Evolutionary conservation across 2,113 vertebrate species (phyloP).

Genomic region (Orthonyx spaldingii): DNA sequence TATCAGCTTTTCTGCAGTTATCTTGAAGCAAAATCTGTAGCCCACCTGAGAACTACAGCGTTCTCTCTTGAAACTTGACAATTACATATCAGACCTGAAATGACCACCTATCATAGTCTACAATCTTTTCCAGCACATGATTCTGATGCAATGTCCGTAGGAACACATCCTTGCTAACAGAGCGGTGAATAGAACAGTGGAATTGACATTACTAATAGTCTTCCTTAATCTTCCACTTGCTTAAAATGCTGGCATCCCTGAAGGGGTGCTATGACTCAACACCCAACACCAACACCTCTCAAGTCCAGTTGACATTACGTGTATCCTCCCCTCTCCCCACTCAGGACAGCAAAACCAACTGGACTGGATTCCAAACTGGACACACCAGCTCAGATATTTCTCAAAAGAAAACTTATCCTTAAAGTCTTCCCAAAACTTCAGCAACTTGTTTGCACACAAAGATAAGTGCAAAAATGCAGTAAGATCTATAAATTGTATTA

Average conservation of each 20-base stretch:
- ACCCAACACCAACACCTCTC: neutral
- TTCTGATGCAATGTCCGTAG: neutral
- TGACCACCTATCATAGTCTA: neutral
- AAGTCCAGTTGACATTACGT: accelerated
- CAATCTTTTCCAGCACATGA: neutral
- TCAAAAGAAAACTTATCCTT: neutral
- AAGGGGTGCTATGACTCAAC: neutral
- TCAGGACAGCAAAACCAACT: neutral
- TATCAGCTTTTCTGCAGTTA: neutral
- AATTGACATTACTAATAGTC: neutral
- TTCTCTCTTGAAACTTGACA: neutral
- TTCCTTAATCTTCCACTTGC: neutral
- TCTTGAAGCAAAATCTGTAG: neutral
- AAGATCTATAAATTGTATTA: neutral
- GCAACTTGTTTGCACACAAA: neutral
- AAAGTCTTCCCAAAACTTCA: neutral
- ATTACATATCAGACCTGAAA: neutral
- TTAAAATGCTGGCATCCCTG: neutral
- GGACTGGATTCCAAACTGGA: neutral
- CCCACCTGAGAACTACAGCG: neutral
- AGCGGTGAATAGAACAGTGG: neutral
- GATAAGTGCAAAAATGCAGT: neutral
- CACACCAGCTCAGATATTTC: neutral
- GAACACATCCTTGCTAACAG: neutral
- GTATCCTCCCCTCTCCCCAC: neutral